A percentile compares a stretch with the other conserved stretches of the same genome.
phyloP scores from a whole-genome alignment of 2,888 invertebrate genomes.

The Phlogophora meticulosa region DNA sequence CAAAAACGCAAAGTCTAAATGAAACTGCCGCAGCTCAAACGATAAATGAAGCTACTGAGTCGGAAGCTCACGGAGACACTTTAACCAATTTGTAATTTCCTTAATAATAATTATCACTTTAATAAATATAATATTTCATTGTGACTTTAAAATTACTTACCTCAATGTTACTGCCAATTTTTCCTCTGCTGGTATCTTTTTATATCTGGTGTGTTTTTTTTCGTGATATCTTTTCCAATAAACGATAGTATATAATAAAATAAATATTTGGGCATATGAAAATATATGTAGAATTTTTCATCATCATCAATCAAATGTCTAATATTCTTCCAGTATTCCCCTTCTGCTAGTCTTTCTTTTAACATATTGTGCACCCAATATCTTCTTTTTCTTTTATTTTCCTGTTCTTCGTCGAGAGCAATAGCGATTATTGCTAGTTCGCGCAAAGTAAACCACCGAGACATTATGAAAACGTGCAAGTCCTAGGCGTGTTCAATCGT shows the following conservation, averaged over 20 bases:
- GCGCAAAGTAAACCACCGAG: no score
- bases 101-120: slow-evolving; percentile 11
- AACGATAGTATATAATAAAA: not conserved
- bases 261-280: not conserved
- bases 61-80: slow-evolving; percentile 18
- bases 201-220: not conserved
- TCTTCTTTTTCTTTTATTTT: no score
- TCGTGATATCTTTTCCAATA: not conserved
- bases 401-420: no score
- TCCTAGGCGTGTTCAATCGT: no score
- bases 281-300: not conserved
- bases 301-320: no score
- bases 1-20: slow-evolving; percentile 27
- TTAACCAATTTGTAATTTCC: slow-evolving; percentile 18
- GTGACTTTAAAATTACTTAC: slow-evolving; percentile 7
- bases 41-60: slow-evolving; percentile 19
- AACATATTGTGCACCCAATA: no score
- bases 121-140: slow-evolving; percentile 18
- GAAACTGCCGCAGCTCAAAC: slow-evolving; percentile 10
- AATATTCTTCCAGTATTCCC: no score
- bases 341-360: no score
- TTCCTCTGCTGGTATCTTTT: slow-evolving; percentile 1
- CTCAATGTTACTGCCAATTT: no score
- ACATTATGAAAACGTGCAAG: no score
- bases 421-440: no score